phyloP scores from a whole-genome alignment of 1,140 invertebrate species.

The Drosophila rhopaloa region DNA sequence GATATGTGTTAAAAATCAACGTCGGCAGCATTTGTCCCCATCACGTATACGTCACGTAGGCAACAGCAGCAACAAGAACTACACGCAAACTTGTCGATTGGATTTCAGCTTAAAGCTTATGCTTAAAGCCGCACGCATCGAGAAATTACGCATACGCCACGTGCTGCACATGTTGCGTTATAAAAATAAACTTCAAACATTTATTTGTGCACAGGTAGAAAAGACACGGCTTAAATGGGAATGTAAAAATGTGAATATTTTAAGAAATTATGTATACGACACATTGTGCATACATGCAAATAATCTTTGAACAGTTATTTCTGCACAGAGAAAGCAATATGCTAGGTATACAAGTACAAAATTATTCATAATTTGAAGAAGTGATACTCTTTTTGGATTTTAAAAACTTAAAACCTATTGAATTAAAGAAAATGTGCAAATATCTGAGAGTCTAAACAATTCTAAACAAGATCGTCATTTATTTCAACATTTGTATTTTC shows the following conservation, averaged over 20 bases:
- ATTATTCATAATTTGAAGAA: no score
- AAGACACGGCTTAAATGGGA: not conserved
- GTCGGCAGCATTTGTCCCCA: constrained; percentile 68
- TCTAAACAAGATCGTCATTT: no score
- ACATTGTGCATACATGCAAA: not conserved
- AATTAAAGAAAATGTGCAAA: no score
- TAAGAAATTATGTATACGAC: no score
- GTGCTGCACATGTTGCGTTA: constrained; percentile 24
- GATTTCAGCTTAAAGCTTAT: constrained; percentile 51
- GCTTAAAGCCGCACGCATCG: constrained; percentile 29
- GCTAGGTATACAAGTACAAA: no score
- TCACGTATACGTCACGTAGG: constrained; percentile 72
- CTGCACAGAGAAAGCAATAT: not conserved
- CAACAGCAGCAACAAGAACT: constrained; percentile 22
- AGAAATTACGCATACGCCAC: constrained; percentile 53
- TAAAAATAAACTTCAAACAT: constrained; percentile 51
- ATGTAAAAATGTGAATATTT: no score
- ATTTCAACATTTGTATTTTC: not conserved
- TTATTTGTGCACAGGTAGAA: constrained; percentile 17
- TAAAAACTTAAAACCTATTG: no score
- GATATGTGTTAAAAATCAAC: constrained; percentile 71
- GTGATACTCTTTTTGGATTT: no score
- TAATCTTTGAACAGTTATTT: not conserved
- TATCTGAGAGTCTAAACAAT: no score
- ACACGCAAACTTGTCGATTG: constrained; percentile 66